Evolutionary conservation across 1,140 invertebrate genomes (phyloP).

Genomic region (Dysdera silvatica): DNA sequence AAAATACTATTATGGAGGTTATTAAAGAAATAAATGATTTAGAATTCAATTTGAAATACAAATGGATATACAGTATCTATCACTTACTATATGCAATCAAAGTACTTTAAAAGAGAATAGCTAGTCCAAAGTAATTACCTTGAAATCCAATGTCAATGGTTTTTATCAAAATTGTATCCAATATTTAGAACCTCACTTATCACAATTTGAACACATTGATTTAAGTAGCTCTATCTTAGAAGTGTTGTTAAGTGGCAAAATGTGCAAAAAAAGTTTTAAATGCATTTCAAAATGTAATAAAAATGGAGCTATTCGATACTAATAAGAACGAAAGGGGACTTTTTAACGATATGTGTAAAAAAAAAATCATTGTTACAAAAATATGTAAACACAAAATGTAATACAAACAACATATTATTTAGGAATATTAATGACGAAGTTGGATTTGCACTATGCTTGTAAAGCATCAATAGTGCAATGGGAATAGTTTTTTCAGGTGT

Average conservation of each 20-base stretch:
- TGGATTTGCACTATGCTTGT: background rate
- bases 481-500: background rate
- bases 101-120: no score
- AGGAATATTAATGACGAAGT: background rate
- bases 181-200: no score
- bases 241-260: background rate
- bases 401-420: background rate
- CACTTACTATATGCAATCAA: no score
- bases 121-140: no score
- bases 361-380: background rate
- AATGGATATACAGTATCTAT: no score
- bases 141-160: no score
- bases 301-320: background rate
- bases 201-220: no score
- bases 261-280: background rate
- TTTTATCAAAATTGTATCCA: no score
- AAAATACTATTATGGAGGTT: no score
- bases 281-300: background rate
- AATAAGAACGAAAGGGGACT: background rate
- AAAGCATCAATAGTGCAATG: background rate
- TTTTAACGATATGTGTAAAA: background rate
- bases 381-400: background rate
- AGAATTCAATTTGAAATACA: no score
- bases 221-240: no score
- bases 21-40: no score